A percentile compares a stretch with the other conserved stretches of the same genome.
Conservation (phyloP, 2,888 invertebrate species). For the Synergus umbraculus region DNA sequence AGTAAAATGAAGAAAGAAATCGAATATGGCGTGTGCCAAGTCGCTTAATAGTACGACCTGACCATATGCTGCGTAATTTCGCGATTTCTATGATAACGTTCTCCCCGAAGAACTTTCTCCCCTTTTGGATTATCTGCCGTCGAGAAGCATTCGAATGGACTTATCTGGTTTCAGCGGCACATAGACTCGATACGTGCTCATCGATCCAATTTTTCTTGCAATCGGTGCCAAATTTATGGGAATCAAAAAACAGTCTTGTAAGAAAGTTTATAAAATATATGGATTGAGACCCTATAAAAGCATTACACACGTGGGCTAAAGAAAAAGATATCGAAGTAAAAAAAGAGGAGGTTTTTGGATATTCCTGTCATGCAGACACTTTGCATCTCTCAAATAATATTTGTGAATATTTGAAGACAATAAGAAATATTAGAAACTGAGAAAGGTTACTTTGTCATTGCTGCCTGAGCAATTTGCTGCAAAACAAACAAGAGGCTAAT, state of each 20-base stretch:
- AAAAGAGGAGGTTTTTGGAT: too few species aligned
- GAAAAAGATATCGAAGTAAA: background rate
- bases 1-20: slow-evolving; percentile 47
- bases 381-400: background rate
- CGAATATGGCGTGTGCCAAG: slow-evolving; percentile 42
- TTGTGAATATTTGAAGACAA: background rate
- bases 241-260: background rate
- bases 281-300: too few species aligned
- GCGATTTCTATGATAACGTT: slow-evolving; percentile 39
- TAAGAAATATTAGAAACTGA: background rate
- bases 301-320: background rate
- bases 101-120: slow-evolving; percentile 29
- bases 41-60: slow-evolving; percentile 61
- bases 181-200: slow-evolving; percentile 18
- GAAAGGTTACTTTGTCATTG: background rate
- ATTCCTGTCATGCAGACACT: too few species aligned
- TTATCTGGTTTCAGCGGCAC: slow-evolving; percentile 22
- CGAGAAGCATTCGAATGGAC: slow-evolving; percentile 34
- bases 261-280: background rate
- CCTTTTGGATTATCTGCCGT: slow-evolving; percentile 32
- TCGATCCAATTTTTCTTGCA: background rate
- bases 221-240: slow-evolving; percentile 16
- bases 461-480: background rate
- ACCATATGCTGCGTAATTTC: slow-evolving; percentile 59
- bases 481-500: slow-evolving; percentile 15